phyloP scores from a whole-genome alignment of 2,797 vertebrate species.

The Chelonia mydas region DNA sequence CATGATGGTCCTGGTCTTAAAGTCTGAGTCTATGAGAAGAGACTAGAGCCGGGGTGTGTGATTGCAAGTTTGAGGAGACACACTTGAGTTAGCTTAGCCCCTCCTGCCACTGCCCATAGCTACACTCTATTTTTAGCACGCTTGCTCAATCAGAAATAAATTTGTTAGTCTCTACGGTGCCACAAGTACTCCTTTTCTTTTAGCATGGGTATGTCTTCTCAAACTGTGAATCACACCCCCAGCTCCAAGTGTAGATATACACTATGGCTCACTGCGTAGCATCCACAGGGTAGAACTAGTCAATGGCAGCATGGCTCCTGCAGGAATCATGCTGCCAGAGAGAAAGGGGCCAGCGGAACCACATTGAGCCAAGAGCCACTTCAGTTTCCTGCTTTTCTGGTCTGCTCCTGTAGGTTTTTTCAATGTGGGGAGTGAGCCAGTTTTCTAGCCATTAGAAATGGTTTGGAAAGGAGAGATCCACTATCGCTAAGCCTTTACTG shows the following conservation, averaged over 20 bases:
- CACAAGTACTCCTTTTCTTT: too few species aligned
- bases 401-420: constrained; percentile 6
- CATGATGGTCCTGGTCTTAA: too few species aligned
- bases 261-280: neutral
- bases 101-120: neutral
- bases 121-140: too few species aligned
- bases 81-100: neutral
- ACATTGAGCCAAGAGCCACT: neutral
- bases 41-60: too few species aligned
- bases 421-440: neutral
- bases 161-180: too few species aligned
- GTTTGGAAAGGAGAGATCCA: constrained; percentile 20
- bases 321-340: neutral
- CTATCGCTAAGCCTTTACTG: constrained; percentile 59
- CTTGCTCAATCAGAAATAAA: too few species aligned
- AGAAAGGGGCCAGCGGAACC: neutral
- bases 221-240: too few species aligned
- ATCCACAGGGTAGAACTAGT: neutral
- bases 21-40: too few species aligned
- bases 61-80: too few species aligned
- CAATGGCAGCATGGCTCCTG: neutral
- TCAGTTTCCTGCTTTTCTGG: neutral
- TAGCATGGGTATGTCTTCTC: too few species aligned
- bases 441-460: constrained; percentile 3
- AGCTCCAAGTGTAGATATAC: too few species aligned